Conservation (phyloP, 2,113 vertebrate species). For the Eudyptes chrysolophus region DNA sequence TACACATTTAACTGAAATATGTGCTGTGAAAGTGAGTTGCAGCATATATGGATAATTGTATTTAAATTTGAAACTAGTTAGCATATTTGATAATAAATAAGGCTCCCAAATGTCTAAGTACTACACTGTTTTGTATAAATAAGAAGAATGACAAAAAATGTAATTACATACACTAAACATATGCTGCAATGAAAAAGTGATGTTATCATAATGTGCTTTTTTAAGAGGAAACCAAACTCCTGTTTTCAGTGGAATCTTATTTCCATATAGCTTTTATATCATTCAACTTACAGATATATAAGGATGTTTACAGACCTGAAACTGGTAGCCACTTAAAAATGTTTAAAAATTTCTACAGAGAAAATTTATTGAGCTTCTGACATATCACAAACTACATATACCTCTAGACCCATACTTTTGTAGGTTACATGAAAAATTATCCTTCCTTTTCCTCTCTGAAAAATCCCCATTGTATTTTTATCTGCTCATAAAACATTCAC, state of each 20-base stretch:
- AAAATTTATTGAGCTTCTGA: background rate
- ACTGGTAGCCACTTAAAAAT: background rate
- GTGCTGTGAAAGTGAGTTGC: slow-evolving; percentile 45
- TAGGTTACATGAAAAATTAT: slow-evolving; percentile 8
- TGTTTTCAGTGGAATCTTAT: background rate
- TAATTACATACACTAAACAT: background rate
- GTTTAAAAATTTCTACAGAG: background rate
- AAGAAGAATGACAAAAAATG: background rate
- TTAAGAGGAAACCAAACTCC: background rate
- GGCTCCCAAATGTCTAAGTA: background rate
- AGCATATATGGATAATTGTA: slow-evolving; percentile 29
- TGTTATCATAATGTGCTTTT: background rate
- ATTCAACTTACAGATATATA: background rate
- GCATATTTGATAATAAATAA: slow-evolving; percentile 43
- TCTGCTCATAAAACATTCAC: slow-evolving; percentile 25
- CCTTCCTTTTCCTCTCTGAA: background rate
- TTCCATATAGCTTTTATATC: background rate
- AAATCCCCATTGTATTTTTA: slow-evolving; percentile 8
- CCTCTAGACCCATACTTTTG: background rate
- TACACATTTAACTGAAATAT: slow-evolving; percentile 57
- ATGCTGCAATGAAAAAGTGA: background rate
- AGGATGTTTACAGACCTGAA: background rate
- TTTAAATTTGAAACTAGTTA: slow-evolving; percentile 59
- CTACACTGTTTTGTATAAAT: slow-evolving; percentile 39
- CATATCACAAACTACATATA: background rate